Conservation (phyloP, 2,797 vertebrate species). For the Acipenser ruthenus region DNA sequence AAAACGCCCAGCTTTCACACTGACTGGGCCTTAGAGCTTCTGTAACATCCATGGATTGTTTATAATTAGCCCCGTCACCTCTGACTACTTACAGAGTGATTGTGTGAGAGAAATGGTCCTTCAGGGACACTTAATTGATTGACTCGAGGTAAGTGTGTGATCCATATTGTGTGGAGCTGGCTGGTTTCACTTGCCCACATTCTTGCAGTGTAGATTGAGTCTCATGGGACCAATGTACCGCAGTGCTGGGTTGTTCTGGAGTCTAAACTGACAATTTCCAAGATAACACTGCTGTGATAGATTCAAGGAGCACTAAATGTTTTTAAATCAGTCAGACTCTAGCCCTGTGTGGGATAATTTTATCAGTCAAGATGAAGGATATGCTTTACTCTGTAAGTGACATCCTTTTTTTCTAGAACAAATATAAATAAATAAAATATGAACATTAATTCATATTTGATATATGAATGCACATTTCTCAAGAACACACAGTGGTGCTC, state of each 20-base stretch:
- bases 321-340: too few relatives aligned
- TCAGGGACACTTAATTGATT: constrained; percentile 60
- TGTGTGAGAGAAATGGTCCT: constrained; percentile 61
- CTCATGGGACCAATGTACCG: constrained; percentile 35
- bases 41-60: constrained; percentile 65
- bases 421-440: too few relatives aligned
- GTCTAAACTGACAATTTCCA: constrained; percentile 56
- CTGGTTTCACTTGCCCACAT: constrained; percentile 4
- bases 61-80: constrained; percentile 73
- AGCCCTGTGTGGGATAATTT: constrained; percentile 58
- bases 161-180: constrained; percentile 8
- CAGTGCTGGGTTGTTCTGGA: constrained; percentile 56
- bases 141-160: constrained; percentile 45
- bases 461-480: too few relatives aligned
- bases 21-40: constrained; percentile 35
- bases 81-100: constrained; percentile 67
- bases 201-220: constrained; percentile 14
- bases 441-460: too few relatives aligned
- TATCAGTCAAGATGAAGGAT: constrained; percentile 34
- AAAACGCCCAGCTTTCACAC: constrained; percentile 46
- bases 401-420: too few relatives aligned
- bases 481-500: too few relatives aligned
- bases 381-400: too few relatives aligned
- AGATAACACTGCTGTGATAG: constrained; percentile 57
- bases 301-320: constrained; percentile 44